Evolutionary conservation across 1,140 invertebrate species (phyloP), one percentile per base, ranked within the genome.

Genomic region (Drosophila asahinai): DNA sequence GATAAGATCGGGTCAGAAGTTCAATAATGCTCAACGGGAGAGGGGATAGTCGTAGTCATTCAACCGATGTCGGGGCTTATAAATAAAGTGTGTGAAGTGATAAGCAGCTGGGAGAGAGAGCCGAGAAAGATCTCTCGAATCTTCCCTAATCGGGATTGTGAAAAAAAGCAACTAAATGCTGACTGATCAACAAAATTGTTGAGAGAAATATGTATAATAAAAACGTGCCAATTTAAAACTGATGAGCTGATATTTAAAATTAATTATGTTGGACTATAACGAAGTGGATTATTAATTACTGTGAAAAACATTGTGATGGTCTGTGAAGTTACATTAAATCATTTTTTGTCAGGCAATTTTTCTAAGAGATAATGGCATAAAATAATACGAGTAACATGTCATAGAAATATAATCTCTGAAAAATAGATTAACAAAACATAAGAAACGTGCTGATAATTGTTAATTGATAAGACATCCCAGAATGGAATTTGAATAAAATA

Each of bases 1-100:
- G 82, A 86, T 89, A 87, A 80, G 66, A 73, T 71, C 54, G 72
- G 83, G 79, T 87, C 84, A 87, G 64, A 36, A 81, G 84, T 83
- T 89, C 83, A 83, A 67, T 64, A 82, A 45, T 49, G 4, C 25
- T 12, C 17, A 19, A 49, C 33, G 47, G 43, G 64, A 45, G 54
- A 52, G 45, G 55, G 71, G 57, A 73, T 79, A 72, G 49, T 54
- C 57, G 62, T 47, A 66, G 62, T 33, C 45, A 36, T 49, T 49
- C 30, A 72, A 58, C 57, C 54, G 38, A 72, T 49, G 52, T 71
- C 70, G 45, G 51, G 43, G 25, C 40, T 30, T 72, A 73, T 72
- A 73, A 73, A 72, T 73, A 73, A 73, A 52, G 25, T 76, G 71
- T 76, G 72, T 76, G n/a, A 43, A 76, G 30, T 79, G 76, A 79